Evolutionary conservation across 1,140 invertebrate genomes (phyloP).

Genomic region (Neoseiulus cucumeris): DNA sequence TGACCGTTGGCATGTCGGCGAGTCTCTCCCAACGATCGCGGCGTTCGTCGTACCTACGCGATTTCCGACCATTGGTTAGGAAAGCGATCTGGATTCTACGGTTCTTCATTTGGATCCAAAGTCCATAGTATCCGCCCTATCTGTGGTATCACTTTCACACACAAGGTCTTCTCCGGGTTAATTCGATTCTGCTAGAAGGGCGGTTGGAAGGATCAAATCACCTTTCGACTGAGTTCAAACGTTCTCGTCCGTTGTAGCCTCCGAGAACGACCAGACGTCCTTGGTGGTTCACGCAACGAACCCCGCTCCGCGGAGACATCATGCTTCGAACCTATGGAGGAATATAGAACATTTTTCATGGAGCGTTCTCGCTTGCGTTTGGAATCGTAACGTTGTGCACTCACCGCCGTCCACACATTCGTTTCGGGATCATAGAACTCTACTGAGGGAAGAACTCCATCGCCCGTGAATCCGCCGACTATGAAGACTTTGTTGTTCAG

Average conservation of each 20-base stretch:
- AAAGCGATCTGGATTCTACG: too few species aligned
- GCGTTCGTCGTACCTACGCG: background rate
- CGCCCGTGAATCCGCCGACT: background rate
- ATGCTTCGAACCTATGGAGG: background rate
- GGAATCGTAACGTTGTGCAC: background rate
- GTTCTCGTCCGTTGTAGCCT: background rate
- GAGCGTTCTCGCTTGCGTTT: too few species aligned
- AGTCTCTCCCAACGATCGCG: background rate
- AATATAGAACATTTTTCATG: too few species aligned
- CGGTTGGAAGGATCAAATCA: too few species aligned
- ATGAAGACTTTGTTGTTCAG: constrained; percentile 19
- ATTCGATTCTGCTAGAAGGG: too few species aligned
- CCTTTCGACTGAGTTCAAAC: background rate
- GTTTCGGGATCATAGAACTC: background rate
- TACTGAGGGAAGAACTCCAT: background rate
- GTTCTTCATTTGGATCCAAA: too few species aligned
- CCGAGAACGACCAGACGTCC: background rate
- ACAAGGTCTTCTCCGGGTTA: too few species aligned
- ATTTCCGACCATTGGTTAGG: too few species aligned
- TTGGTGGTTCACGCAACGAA: background rate
- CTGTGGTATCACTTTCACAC: too few species aligned
- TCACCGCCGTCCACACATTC: constrained; percentile 2
- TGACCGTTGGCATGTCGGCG: background rate
- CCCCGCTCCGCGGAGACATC: background rate
- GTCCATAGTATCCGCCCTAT: too few species aligned